Evolutionary conservation across 2,113 vertebrate genomes (phyloP), one percentile per base, ranked within the genome.

Genomic region (Pogona vitticeps): DNA sequence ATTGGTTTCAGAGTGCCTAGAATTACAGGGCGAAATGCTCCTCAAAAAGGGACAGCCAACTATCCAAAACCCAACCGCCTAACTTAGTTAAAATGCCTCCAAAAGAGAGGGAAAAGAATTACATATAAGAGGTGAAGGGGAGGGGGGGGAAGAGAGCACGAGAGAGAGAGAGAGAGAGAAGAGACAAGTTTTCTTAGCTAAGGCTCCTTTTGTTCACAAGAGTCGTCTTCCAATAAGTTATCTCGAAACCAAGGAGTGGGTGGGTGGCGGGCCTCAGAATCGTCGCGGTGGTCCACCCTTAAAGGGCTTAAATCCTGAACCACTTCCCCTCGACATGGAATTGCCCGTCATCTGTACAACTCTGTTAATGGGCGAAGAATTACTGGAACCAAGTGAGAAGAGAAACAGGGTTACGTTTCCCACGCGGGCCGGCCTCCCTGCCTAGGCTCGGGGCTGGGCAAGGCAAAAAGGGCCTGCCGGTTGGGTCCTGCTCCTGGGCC

Each of bases 291-390:
- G 97, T 96, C 96, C 97, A 83, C 98, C 96, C 96, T 99, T 99
- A 95, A 98, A 99, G 82, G 98, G 95, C 94, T 99, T 99, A 96
- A 99, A 99, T 95, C 98, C 98, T 31, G 98, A 97, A 80, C 97
- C 97, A 86, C 96, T 98, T 94, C 98, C 96, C 79, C 98, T 96
- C 78, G 97, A 95, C 95, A 98, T 96, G 89, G 98, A 97, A 96
- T 95, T 98, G 94, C 97, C 98, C 88, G 98, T 97, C 94, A 99
- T 99, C 95, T 98, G 98, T 94, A 99, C 98, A 95, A 99, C 98
- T 95, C 98, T 96, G 96, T 98, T 98, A 92, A 99, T 97, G 90
- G 98, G 98, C 82, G 97, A 97, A 1, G 98, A 98, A 91, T 98
- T 98, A 95, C 97, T 99, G 91, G 82, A 95, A 96, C 95, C 83